Conservation (phyloP, 2,888 invertebrate species). For the Mellilla xanthometata region DNA sequence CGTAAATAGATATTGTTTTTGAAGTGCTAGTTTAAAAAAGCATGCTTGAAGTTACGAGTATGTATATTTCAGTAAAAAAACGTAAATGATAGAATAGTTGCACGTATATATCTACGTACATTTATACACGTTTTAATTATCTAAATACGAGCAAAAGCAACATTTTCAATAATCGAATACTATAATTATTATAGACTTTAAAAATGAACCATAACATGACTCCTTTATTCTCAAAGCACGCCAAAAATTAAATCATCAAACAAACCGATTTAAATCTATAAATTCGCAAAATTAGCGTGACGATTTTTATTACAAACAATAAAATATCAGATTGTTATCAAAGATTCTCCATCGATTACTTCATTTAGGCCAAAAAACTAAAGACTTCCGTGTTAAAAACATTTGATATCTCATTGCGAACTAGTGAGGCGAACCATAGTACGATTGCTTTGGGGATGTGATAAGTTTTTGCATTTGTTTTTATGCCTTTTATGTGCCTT, state of each 20-base stretch:
- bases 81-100: no score
- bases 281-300: conserved; percentile 16
- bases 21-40: no score
- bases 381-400: conserved; percentile 44
- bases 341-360: conserved; percentile 22
- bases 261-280: conserved; percentile 2
- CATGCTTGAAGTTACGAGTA: no score
- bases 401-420: conserved; percentile 43
- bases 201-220: neutral
- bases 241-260: neutral
- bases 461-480: conserved; percentile 20
- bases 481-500: conserved; percentile 9
- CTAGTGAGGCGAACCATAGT: conserved; percentile 25
- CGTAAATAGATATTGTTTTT: no score
- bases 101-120: no score
- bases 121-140: no score
- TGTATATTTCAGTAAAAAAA: no score
- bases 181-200: no score
- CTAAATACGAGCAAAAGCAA: no score
- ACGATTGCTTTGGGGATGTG: conserved; percentile 4
- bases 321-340: conserved; percentile 22
- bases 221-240: neutral
- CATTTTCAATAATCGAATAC: no score
- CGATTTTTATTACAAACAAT: conserved; percentile 15
- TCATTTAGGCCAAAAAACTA: conserved; percentile 34